Evolutionary conservation across 2,797 vertebrate genomes (phyloP).

Genomic region (Centropyge bicolor): DNA sequence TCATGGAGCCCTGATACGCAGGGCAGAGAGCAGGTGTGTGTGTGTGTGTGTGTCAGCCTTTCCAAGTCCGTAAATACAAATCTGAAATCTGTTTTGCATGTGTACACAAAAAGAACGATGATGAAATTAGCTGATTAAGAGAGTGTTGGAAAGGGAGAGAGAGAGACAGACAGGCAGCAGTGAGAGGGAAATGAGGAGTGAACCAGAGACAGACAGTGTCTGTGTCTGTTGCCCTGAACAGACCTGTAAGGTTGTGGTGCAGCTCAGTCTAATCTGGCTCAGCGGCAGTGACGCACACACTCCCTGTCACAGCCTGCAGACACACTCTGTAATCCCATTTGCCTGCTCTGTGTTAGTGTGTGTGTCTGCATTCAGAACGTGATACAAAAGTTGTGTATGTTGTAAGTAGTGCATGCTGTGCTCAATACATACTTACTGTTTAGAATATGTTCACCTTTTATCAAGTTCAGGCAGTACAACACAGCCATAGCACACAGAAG

Average conservation of each 20-base stretch:
- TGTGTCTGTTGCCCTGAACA: slow-evolving; percentile 51
- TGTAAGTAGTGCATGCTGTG: slow-evolving; percentile 14
- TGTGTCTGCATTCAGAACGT: slow-evolving; percentile 29
- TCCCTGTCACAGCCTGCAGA: slow-evolving; percentile 63
- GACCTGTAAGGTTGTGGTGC: slow-evolving; percentile 60
- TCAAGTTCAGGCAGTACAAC: neutral
- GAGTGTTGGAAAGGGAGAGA: slow-evolving; percentile 6
- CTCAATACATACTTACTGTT: neutral
- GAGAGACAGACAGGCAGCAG: slow-evolving; percentile 9
- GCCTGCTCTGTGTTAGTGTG: slow-evolving; percentile 25
- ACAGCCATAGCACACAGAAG: neutral
- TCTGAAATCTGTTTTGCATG: slow-evolving; percentile 20
- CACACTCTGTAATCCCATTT: slow-evolving; percentile 78
- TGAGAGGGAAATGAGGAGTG: slow-evolving; percentile 17
- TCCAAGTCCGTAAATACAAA: neutral
- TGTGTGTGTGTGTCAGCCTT: slow-evolving; percentile 24
- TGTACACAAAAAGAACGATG: slow-evolving; percentile 25
- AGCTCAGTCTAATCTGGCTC: slow-evolving; percentile 83
- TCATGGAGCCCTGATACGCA: slow-evolving; percentile 75
- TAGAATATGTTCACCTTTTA: neutral
- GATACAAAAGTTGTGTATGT: slow-evolving; percentile 25
- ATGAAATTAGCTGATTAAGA: slow-evolving; percentile 22
- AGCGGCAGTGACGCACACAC: slow-evolving; percentile 78
- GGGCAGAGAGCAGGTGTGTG: slow-evolving; percentile 76
- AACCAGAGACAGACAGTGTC: slow-evolving; percentile 26